Evolutionary conservation across 1,140 invertebrate genomes (phyloP).

Genomic region (Anastrepha obliqua): DNA sequence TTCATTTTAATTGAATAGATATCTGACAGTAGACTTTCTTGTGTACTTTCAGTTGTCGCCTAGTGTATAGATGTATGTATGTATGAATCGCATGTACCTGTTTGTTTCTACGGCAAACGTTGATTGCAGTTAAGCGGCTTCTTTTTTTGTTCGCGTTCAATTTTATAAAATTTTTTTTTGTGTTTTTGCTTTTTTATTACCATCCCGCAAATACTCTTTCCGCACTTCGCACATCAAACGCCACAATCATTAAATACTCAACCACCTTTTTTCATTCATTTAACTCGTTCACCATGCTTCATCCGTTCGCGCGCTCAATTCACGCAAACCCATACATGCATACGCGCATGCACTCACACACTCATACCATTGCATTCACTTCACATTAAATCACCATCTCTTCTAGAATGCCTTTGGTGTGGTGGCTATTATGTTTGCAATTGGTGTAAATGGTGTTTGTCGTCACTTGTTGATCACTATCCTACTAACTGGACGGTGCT

Average conservation of each 20-base stretch:
- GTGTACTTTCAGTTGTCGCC: too few species aligned
- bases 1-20: too few species aligned
- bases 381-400: background rate
- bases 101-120: background rate
- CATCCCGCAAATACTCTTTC: background rate
- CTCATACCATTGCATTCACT: conserved; percentile 13
- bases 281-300: background rate
- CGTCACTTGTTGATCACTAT: conserved; percentile 11
- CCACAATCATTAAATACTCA: background rate
- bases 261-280: background rate
- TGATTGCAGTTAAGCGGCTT: conserved; percentile 30
- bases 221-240: background rate
- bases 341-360: background rate
- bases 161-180: background rate
- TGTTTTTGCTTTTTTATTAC: background rate
- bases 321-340: background rate
- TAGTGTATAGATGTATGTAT: too few species aligned
- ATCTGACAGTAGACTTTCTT: too few species aligned
- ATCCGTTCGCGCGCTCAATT: background rate
- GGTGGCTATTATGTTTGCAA: background rate
- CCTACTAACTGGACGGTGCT: background rate
- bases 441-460: background rate
- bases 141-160: conserved; percentile 1
- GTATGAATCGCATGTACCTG: background rate
- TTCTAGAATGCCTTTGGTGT: background rate